A percentile compares a stretch with the other conserved stretches of the same genome.
Evolutionary conservation across 2,797 vertebrate species (phyloP).

Genomic region (Rhynchonycteris naso): DNA sequence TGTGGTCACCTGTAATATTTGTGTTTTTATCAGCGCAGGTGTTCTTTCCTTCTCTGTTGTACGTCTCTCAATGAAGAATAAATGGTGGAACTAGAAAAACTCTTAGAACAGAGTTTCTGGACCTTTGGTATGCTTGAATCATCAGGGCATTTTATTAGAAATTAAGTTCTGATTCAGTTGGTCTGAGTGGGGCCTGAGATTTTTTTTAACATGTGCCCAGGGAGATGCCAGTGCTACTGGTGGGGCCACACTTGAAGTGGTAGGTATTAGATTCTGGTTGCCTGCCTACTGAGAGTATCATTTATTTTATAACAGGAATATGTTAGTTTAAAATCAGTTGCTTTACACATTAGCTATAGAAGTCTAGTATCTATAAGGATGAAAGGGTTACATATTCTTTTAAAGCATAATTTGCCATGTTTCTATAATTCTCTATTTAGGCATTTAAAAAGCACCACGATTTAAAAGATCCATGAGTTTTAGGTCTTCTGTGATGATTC

Average conservation of each 20-base stretch:
- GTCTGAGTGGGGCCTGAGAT: neutral
- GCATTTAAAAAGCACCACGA: neutral
- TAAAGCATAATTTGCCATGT: neutral
- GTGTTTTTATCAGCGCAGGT: conserved; percentile 29
- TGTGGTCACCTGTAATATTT: conserved; percentile 12
- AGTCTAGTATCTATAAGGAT: neutral
- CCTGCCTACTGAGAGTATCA: neutral
- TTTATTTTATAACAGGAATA: conserved; percentile 45
- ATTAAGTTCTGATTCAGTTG: conserved; percentile 17
- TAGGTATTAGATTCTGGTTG: neutral
- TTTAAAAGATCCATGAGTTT: conserved; percentile 36
- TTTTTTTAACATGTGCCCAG: neutral
- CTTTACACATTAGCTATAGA: neutral
- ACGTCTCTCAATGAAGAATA: conserved; percentile 42
- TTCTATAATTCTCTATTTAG: neutral
- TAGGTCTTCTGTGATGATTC: conserved; percentile 4
- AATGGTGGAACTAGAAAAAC: neutral
- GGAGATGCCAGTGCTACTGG: neutral
- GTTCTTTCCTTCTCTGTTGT: conserved; percentile 29
- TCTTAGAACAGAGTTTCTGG: neutral
- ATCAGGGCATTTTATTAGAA: neutral
- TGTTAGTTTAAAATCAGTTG: conserved; percentile 48
- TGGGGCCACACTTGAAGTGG: neutral
- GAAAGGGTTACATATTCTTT: neutral
- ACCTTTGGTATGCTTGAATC: neutral